These are phyloP conservation scores for Brachionus manjavacas DNA, from an alignment of 1,140 invertebrate species.

Conservation along the genomic window DNA sequence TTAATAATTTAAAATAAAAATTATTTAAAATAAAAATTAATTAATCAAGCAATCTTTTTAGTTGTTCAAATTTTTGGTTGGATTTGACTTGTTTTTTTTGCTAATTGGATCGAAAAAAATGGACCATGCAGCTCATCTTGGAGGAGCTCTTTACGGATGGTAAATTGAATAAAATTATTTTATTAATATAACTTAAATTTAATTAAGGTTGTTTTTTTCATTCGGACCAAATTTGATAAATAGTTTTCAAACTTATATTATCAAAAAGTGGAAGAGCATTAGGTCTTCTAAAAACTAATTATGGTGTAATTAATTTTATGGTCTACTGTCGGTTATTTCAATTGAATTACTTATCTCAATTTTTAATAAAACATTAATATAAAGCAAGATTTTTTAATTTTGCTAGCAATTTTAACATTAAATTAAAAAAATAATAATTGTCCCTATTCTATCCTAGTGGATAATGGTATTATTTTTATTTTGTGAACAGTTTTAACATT, in stretches of 20 bases:
- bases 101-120: not conserved
- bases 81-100: not conserved
- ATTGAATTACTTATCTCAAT: not conserved
- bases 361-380: not conserved
- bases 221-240: not conserved
- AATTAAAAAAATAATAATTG: too few species aligned
- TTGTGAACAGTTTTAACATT: too few species aligned
- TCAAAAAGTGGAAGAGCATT: conserved; percentile 16
- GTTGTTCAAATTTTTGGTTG: conserved; percentile 2
- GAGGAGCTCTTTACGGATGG: conserved; percentile 24
- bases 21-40: too few species aligned
- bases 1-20: not conserved
- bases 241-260: conserved; percentile 25
- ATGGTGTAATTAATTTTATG: not conserved
- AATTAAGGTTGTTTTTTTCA: not conserved
- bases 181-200: not conserved
- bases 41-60: not conserved
- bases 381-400: too few species aligned
- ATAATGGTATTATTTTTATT: too few species aligned
- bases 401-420: too few species aligned
- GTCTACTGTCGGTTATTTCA: not conserved
- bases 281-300: not conserved
- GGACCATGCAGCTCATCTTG: conserved; percentile 36
- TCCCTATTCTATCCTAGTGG: too few species aligned
- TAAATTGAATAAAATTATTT: not conserved